Percentiles rank a stretch among this genome's conserved stretches.
These are phyloP conservation scores for Hoplostethus atlanticus DNA, from an alignment of 2,797 vertebrate genomes.

Conservation along the genomic window DNA sequence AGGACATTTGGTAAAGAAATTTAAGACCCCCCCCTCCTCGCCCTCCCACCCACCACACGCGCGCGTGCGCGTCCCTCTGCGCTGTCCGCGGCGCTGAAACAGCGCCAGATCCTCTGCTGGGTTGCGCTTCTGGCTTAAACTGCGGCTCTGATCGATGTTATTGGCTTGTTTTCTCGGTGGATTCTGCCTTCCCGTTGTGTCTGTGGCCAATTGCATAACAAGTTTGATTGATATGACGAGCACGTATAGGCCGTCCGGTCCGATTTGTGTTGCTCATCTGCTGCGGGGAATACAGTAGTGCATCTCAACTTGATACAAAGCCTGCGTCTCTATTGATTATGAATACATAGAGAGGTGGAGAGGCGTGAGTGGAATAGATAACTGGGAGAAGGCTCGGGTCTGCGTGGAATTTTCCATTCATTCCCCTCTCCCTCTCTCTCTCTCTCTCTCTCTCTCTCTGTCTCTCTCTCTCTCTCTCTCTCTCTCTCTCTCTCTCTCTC, in stretches of 20 bases:
- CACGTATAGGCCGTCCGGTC: slow-evolving; percentile 66
- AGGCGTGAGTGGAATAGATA: slow-evolving; percentile 80
- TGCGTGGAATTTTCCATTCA: slow-evolving; percentile 76
- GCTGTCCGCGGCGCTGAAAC: slow-evolving; percentile 73
- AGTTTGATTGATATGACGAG: slow-evolving; percentile 62
- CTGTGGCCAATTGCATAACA: slow-evolving; percentile 39
- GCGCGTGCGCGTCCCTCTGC: background rate
- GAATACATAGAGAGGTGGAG: slow-evolving; percentile 68
- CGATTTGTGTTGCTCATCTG: slow-evolving; percentile 48
- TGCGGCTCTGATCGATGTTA: background rate
- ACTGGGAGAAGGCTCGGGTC: slow-evolving; percentile 35
- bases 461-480: background rate
- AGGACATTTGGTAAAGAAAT: background rate
- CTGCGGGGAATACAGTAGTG: slow-evolving; percentile 27
- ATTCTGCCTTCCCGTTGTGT: background rate
- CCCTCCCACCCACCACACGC: too few species aligned
- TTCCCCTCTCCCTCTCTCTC: background rate
- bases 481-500: background rate
- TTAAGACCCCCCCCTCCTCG: too few species aligned
- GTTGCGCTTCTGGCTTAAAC: slow-evolving; percentile 2
- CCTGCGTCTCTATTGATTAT: slow-evolving; percentile 61
- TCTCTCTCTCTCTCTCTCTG: slow-evolving; percentile 1
- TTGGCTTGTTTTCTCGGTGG: slow-evolving; percentile 8
- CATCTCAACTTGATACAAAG: slow-evolving; percentile 53
- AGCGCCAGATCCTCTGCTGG: background rate